Evolutionary conservation across 2,888 invertebrate species (phyloP), one percentile per base, ranked within the genome.

Genomic region (Sepioteuthis lessoniana): DNA sequence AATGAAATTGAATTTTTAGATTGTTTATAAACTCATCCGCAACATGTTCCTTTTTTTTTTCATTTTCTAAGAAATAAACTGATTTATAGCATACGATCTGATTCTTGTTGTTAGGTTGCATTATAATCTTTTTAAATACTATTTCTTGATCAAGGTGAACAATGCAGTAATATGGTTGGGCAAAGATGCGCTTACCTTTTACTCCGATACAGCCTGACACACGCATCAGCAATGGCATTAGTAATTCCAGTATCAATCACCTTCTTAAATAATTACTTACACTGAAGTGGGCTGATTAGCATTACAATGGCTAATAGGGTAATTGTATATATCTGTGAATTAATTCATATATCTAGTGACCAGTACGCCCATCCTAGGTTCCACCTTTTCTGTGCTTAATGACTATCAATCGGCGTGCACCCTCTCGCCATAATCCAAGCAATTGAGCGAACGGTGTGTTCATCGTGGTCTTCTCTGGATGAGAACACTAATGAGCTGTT

Each of bases 231-330:
- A 76, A 76, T 76, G 13, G 13, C n/a, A 76, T 76, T n/a, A 76
- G 76, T n/a, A n/a, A 76, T 76, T n/a, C 76, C 76, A 13, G 76
- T 76, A 76, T 76, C 76, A 76, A 16, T 76, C 76, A 35, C 76
- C 76, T n/a, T 76, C 76, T 76, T 76, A 76, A 76, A 76, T 76
- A 76, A 76, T 76, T 76, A 76, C 76, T 76, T 35, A 76, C 76
- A n/a, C 76, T 35, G 76, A 76, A 76, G 13, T 76, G 16, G 76
- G 16, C 76, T 76, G 76, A 76, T 76, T 76, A 76, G 10, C 76
- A 76, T 76, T 76, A 76, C 76, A 76, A 76, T 76, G 76, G 76
- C 76, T 76, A 76, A 35, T 76, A 76, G 76, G 76, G 76, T 76
- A 76, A 76, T 76, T n/a, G 35, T 76, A 76, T 76, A 76, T 76